Base-by-base conservation (phyloP, 2,113 vertebrate species). In the Cephalopholis sonnerati region DNA sequence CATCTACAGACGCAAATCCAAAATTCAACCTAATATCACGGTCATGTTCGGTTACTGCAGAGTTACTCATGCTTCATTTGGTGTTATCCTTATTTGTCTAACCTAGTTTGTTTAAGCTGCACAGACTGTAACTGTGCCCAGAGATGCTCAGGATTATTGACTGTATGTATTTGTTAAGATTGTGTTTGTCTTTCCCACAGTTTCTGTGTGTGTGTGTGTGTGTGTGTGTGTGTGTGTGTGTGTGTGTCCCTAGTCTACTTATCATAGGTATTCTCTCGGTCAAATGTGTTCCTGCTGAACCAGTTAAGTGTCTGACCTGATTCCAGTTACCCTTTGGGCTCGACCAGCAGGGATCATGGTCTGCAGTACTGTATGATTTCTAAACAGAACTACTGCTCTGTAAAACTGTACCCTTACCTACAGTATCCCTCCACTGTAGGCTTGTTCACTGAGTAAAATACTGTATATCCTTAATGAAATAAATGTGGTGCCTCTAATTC, bases 111-210 rank as follows among this genome's bases (percentile, higher is more conserved):
- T 50, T 1, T 4, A 50, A 50, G 16, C 17, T 50, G n/a, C 27
- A 39, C 5, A 32, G 15, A 48, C 27, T 4, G 13, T 48, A 15
- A 54, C 4, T 70, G 59, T 61, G 68, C 50, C 13, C 0, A 53
- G 62, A 36, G 25, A 13, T 24, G 72, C 46, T 70, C 62, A 24
- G 17, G 55, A 11, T 61, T 9, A 25, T 72, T 15, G 13, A n/a
- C 44, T 63, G 41, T 46, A 69, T 55, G 71, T 74, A 85, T 32
- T 64, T 36, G 1, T 36, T 36, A 2, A 62, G 20, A 10, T 24
- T 36, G 13, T 79, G 79, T 87, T 84, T 87, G 61, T 83, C 6
- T 85, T 86, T 86, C 78, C 57, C 53, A 77, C 44, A 79, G 24
- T 29, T 7, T 64, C 15, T 57, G 51, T 70, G 67, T 71, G 68